A percentile compares a stretch with the other conserved stretches of the same genome.
Conservation (phyloP, 2,888 invertebrate species). For the Vesta saturnalis region DNA sequence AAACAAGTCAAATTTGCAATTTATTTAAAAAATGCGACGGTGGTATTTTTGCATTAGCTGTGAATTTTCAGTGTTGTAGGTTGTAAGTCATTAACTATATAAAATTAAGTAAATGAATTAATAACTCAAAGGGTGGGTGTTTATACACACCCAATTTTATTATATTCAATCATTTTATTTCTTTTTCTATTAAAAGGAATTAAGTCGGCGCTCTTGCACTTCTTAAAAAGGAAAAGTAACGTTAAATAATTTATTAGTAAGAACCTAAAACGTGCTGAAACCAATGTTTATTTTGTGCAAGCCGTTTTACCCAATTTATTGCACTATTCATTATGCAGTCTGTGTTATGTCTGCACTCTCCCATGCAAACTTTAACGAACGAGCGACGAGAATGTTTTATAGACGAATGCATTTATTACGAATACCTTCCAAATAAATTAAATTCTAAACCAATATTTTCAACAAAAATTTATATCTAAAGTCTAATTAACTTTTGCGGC, state of each 20-base stretch:
- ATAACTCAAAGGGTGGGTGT: too few species aligned
- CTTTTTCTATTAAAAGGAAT: too few species aligned
- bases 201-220: too few species aligned
- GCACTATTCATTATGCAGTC: conserved; percentile 39
- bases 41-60: too few species aligned
- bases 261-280: conserved; percentile 11
- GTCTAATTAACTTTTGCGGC: neutral
- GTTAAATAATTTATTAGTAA: neutral
- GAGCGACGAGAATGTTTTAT: conserved; percentile 28
- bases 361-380: too few species aligned
- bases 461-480: neutral
- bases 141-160: too few species aligned
- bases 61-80: too few species aligned
- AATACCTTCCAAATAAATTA: conserved; percentile 10
- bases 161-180: too few species aligned
- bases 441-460: neutral
- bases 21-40: too few species aligned
- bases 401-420: conserved; percentile 19
- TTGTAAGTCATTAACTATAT: too few species aligned
- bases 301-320: conserved; percentile 37
- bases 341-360: conserved; percentile 37
- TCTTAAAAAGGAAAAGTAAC: conserved; percentile 1
- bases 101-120: too few species aligned
- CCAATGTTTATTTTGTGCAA: conserved; percentile 34
- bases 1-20: too few species aligned